phyloP scores from a whole-genome alignment of 2,113 vertebrate species.

The Mesitornis unicolor region DNA sequence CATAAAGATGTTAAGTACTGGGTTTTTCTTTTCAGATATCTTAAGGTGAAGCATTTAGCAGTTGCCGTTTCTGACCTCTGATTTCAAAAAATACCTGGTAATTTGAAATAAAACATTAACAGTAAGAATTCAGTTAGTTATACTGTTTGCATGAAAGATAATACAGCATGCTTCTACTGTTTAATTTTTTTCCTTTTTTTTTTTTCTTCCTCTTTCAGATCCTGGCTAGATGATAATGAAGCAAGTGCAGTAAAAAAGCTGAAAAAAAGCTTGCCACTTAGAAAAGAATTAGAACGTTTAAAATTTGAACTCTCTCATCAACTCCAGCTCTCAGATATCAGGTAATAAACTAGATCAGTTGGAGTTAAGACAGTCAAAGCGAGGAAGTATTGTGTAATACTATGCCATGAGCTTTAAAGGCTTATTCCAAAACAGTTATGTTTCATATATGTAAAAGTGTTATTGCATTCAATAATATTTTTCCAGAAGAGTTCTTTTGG shows the following conservation, averaged over 20 bases:
- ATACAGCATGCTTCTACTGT: not conserved
- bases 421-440: not conserved
- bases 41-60: not conserved
- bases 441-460: not conserved
- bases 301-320: slow-evolving; percentile 82
- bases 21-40: not conserved
- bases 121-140: not conserved
- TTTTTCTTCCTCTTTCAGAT: slow-evolving; percentile 69
- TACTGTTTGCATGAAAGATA: not conserved
- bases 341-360: slow-evolving; percentile 70
- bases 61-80: not conserved
- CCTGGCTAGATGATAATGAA: slow-evolving; percentile 87
- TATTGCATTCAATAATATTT: not conserved
- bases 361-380: not conserved
- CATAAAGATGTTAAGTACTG: not conserved
- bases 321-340: slow-evolving; percentile 86
- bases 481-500: not conserved
- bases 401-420: not conserved
- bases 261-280: slow-evolving; percentile 83
- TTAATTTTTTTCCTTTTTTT: too few relatives aligned
- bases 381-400: not conserved
- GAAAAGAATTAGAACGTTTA: slow-evolving; percentile 85
- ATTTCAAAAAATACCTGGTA: not conserved
- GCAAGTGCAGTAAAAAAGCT: slow-evolving; percentile 81
- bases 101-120: not conserved